phyloP scores from a whole-genome alignment of 23 tunicate species.

The Oikopleura vanhoeffeni region DNA sequence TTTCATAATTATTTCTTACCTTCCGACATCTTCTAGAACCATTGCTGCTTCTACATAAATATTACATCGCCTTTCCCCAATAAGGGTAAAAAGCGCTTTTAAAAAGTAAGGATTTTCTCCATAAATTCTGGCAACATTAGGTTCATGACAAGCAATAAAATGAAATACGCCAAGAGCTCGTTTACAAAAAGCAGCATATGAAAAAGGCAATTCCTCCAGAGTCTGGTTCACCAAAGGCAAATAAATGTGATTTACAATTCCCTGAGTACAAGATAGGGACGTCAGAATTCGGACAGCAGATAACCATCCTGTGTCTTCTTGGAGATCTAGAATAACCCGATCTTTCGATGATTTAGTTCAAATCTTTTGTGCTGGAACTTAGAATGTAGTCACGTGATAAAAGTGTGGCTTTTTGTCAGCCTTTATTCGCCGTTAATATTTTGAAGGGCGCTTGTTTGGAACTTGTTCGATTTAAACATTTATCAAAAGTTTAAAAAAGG shows the following conservation, averaged over 20 bases:
- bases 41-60: constrained; percentile 5
- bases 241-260: background rate
- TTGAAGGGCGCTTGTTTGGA: too few relatives aligned
- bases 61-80: background rate
- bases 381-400: too few relatives aligned
- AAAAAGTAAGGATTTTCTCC: background rate
- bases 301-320: constrained; percentile 5
- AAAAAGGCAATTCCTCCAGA: background rate
- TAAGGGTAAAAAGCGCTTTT: background rate
- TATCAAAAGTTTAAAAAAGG: too few relatives aligned
- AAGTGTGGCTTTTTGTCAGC: too few relatives aligned
- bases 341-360: too few relatives aligned
- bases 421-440: too few relatives aligned
- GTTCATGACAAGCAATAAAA: constrained; percentile 8
- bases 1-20: too few relatives aligned
- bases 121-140: background rate
- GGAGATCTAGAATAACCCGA: background rate
- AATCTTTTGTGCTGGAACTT: too few relatives aligned
- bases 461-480: too few relatives aligned
- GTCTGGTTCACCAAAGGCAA: background rate
- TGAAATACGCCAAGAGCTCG: constrained; percentile 10
- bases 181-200: background rate
- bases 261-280: background rate
- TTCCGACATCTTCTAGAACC: constrained; percentile 14
- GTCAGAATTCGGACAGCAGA: background rate